Evolutionary conservation across 2,888 invertebrate genomes (phyloP).

Genomic region (Eupeodes latifasciatus): DNA sequence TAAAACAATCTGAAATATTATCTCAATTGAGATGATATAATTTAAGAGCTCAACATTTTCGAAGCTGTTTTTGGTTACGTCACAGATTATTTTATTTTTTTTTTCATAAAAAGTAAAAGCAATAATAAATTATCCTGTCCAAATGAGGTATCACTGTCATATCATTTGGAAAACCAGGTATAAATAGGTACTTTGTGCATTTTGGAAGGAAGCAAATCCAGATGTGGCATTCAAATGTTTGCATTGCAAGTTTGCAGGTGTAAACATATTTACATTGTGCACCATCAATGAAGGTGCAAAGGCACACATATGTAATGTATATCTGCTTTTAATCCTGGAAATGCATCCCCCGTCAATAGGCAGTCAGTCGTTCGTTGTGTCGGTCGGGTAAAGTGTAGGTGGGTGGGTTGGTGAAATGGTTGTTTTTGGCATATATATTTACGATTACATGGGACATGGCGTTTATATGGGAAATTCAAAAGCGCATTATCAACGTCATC

Average conservation of each 20-base stretch:
- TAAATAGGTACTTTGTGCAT: constrained; percentile 26
- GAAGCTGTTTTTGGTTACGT: too few relatives aligned
- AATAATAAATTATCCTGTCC: constrained; percentile 26
- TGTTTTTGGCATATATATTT: not conserved
- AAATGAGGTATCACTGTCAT: constrained; percentile 45
- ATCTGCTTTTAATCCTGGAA: constrained; percentile 52
- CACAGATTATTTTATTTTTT: too few relatives aligned
- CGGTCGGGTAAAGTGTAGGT: not conserved
- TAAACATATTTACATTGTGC: constrained; percentile 65
- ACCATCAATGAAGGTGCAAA: constrained; percentile 53
- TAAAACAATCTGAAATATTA: too few relatives aligned
- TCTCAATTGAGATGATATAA: too few relatives aligned
- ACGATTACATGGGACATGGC: not conserved
- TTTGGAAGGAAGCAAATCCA: constrained; percentile 51
- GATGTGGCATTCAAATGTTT: constrained; percentile 69
- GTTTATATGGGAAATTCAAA: constrained; percentile 11
- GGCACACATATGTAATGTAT: not conserved
- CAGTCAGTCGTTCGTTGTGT: not conserved
- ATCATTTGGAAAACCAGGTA: constrained; percentile 13
- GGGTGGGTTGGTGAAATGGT: constrained; percentile 28
- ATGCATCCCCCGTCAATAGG: constrained; percentile 24
- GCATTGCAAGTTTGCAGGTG: constrained; percentile 58
- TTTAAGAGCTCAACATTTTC: too few relatives aligned
- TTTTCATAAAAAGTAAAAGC: not conserved
- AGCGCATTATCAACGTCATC: constrained; percentile 63